Percentiles rank a stretch among this genome's conserved stretches.
Evolutionary conservation across 1,140 invertebrate genomes (phyloP).

Genomic region (Brachionus koreanus): DNA sequence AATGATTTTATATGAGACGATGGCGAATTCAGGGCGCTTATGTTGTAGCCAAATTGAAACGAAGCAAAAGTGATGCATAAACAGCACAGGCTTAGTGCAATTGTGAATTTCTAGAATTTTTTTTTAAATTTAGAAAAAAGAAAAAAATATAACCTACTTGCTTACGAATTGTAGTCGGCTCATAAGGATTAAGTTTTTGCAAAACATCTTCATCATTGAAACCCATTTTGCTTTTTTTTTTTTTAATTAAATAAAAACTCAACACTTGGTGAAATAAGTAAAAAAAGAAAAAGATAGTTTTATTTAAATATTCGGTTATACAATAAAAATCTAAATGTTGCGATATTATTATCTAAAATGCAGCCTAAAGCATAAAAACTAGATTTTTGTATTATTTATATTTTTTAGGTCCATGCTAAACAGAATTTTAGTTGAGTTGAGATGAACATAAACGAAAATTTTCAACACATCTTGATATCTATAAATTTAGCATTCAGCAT

Average conservation of each 20-base stretch:
- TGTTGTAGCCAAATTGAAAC: constrained; percentile 40
- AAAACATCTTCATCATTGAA: not conserved
- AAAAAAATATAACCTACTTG: not conserved
- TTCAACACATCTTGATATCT: not conserved
- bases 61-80: not conserved
- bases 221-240: not conserved
- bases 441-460: not conserved
- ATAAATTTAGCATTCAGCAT: not conserved
- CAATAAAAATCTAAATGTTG: not conserved
- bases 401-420: not conserved
- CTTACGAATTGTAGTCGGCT: not conserved
- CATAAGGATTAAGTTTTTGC: not conserved
- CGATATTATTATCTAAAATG: constrained; percentile 4
- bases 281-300: not conserved
- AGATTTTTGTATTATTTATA: not conserved
- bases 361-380: not conserved
- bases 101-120: not conserved
- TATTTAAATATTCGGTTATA: not conserved
- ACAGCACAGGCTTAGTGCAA: not conserved
- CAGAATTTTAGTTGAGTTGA: not conserved
- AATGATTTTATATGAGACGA: constrained; percentile 5
- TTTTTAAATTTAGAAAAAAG: not conserved
- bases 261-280: not conserved
- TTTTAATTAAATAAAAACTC: not conserved
- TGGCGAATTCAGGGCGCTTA: constrained; percentile 25